Percentiles rank a stretch among this genome's conserved stretches.
phyloP scores from a whole-genome alignment of 2,113 vertebrate species.

The Oryzias melastigma region DNA sequence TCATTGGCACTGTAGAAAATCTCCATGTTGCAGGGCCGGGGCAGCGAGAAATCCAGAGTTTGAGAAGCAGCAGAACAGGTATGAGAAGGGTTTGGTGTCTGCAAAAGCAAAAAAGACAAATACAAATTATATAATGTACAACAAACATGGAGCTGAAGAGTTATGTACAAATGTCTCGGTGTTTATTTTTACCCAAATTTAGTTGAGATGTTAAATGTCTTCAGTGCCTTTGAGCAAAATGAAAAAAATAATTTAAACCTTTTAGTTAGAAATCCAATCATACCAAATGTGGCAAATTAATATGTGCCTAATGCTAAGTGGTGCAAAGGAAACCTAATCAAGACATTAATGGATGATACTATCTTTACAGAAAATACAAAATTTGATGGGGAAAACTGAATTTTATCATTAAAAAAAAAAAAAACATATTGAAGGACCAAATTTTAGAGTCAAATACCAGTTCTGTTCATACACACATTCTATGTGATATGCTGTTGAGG shows the following conservation, averaged over 20 bases:
- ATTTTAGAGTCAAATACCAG: too few relatives aligned
- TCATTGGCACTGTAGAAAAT: constrained; percentile 52
- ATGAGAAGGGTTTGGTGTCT: constrained; percentile 52
- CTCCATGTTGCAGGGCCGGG: constrained; percentile 66
- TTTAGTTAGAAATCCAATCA: constrained; percentile 47
- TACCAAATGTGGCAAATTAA: constrained; percentile 31
- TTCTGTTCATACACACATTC: too few relatives aligned
- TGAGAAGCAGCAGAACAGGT: constrained; percentile 4
- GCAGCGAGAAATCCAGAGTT: constrained; percentile 19
- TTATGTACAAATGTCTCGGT: too few relatives aligned
- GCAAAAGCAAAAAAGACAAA: constrained; percentile 48
- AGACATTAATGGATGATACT: constrained; percentile 43
- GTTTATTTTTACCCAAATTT: not conserved
- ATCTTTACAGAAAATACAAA: too few relatives aligned
- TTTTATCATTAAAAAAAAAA: too few relatives aligned
- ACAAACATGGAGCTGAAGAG: not conserved
- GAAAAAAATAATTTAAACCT: constrained; percentile 2
- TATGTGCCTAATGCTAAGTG: constrained; percentile 37
- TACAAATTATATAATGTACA: not conserved
- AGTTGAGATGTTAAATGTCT: not conserved
- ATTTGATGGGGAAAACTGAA: too few relatives aligned
- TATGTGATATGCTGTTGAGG: too few relatives aligned
- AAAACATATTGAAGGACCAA: too few relatives aligned
- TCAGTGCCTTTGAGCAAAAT: not conserved
- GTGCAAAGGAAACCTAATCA: constrained; percentile 50